Base-by-base conservation (phyloP, 2,888 invertebrate genomes). In the Blastobasis adustella region DNA sequence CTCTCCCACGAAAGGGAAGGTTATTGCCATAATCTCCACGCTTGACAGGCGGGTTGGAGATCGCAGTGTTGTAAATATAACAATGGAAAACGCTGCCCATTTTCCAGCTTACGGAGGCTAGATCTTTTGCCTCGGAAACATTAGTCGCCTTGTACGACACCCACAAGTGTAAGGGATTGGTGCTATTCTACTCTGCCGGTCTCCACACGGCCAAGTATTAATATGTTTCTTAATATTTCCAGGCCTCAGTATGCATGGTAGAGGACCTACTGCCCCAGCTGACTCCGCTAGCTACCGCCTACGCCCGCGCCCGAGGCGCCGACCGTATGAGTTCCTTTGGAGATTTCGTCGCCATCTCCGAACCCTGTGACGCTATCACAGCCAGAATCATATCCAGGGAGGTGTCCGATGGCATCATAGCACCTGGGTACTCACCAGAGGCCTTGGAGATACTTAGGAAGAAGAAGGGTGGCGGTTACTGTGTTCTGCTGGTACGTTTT, bases 301-400 rank as follows among this genome's bases (percentile, higher is more conserved):
- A 99, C 82, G 98, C 98, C 0, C 90, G 98, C 53, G 99, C 99
- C 0, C 92, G 99, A 73, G 98, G 99, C 49, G 98, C 98, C 10
- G 99, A 99, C 83, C 92, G 99, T 50, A 99, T 99, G 99, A 98
- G 98, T 6, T 98, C 98, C 0, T 99, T 99, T 82, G 99, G 99
- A 0, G 99, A 99, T 84, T 99, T 99, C 79, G 92, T 99, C 41
- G 98, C 98, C 0, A 79, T 99, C 0, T 98, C 98, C 0, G 97
- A 98, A 75, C 80, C 87, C 0, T 99, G 99, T 73, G 99, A 99
- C 82, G 92, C 90, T 48, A 73, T 93, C 55, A 99, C 99, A 0
- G 99, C 99, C 0, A 93, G 91, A 73, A 95, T 99, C 52, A 97
- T 99, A 55, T 95, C 96, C 0, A 92, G 95, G 23, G 94, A 98